phyloP scores from a whole-genome alignment of 1,140 invertebrate genomes.

The Drosophila littoralis region DNA sequence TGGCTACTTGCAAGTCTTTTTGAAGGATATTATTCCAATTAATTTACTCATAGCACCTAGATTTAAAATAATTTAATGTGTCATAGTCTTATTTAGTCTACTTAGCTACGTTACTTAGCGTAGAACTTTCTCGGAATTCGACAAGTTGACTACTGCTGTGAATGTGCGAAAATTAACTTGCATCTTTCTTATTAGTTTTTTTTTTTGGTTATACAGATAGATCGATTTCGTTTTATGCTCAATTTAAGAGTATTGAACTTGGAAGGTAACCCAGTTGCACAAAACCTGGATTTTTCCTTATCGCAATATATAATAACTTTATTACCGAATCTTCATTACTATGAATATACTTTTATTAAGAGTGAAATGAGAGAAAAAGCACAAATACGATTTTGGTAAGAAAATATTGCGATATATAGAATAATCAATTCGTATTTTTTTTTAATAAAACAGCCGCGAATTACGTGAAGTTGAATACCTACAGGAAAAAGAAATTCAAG shows the following conservation, averaged over 20 bases:
- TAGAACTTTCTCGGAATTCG: too few species aligned
- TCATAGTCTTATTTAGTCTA: too few species aligned
- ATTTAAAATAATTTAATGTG: too few species aligned
- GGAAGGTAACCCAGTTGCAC: conserved; percentile 90
- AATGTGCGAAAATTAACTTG: too few species aligned
- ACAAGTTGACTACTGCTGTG: too few species aligned
- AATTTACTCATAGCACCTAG: too few species aligned
- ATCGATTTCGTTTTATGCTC: conserved; percentile 90
- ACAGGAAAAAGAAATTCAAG: conserved; percentile 85
- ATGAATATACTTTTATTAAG: conserved; percentile 90
- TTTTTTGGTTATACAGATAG: conserved; percentile 85
- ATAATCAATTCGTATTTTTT: background rate
- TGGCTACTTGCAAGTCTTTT: too few species aligned
- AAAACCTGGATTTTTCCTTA: conserved; percentile 87
- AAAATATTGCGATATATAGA: too few species aligned
- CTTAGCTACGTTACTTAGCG: too few species aligned
- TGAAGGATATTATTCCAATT: too few species aligned
- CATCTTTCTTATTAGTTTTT: too few species aligned
- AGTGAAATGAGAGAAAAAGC: conserved; percentile 86
- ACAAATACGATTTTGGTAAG: conserved; percentile 85
- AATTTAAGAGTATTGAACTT: conserved; percentile 91
- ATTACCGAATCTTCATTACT: conserved; percentile 90
- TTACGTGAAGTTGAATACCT: conserved; percentile 84
- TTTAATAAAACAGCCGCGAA: conserved; percentile 55
- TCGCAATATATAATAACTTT: conserved; percentile 88